Conservation (phyloP, 2,113 vertebrate genomes). For the Synchiropus splendidus region DNA sequence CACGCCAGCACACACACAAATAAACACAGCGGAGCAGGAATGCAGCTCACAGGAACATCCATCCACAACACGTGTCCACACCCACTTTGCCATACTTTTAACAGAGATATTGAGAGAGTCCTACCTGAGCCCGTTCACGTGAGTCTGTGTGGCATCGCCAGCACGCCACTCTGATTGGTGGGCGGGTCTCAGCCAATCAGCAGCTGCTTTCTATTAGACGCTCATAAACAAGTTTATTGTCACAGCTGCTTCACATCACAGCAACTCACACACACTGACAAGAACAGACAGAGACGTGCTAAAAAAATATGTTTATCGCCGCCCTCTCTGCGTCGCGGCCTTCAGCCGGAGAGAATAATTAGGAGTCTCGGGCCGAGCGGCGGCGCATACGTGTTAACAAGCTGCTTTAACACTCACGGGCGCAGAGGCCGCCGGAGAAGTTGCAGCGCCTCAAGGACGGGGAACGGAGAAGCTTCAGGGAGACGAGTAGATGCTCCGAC, state of each 20-base stretch:
- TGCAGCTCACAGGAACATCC: conserved; percentile 33
- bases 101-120: background rate
- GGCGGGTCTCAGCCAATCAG: conserved; percentile 56
- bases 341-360: conserved; percentile 39
- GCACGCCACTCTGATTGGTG: conserved; percentile 21
- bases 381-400: conserved; percentile 41
- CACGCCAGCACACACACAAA: conserved; percentile 22
- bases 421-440: conserved; percentile 13
- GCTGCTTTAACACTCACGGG: conserved; percentile 48
- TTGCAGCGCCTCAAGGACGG: conserved; percentile 24
- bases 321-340: conserved; percentile 24
- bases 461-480: too few species aligned
- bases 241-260: conserved; percentile 80
- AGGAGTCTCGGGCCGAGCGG: conserved; percentile 34
- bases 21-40: conserved; percentile 43
- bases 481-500: too few species aligned
- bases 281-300: conserved; percentile 11
- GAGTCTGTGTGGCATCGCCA: conserved; percentile 2
- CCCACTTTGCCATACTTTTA: conserved; percentile 12
- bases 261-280: conserved; percentile 12
- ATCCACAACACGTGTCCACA: conserved; percentile 42
- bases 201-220: conserved; percentile 80
- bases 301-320: conserved; percentile 37
- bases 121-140: background rate
- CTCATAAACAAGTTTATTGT: conserved; percentile 87